These are phyloP conservation scores for Slavum lentiscoides DNA, from an alignment of 2,888 invertebrate species.

Conservation along the genomic window DNA sequence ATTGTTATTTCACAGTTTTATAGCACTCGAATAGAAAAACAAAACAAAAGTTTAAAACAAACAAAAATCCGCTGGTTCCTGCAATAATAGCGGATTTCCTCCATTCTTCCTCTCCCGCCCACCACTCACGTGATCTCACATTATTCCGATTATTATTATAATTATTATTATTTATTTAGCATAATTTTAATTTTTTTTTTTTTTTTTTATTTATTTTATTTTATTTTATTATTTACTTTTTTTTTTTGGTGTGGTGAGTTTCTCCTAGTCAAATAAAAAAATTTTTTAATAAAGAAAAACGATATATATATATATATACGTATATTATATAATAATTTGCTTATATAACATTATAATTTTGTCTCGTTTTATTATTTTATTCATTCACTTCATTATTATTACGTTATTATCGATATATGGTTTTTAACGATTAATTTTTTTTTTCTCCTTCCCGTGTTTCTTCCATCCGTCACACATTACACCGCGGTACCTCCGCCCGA, in stretches of 20 bases:
- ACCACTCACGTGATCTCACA: constrained; percentile 53
- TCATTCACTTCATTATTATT: background rate
- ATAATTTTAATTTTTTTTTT: constrained; percentile 37
- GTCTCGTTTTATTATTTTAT: constrained; percentile 26
- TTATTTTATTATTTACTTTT: constrained; percentile 52
- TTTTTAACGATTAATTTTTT: constrained; percentile 2
- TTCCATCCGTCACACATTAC: background rate
- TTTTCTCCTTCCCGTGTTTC: background rate
- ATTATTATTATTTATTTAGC: constrained; percentile 23
- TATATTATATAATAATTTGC: constrained; percentile 16
- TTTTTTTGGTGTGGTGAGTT: constrained; percentile 56
- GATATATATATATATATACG: background rate
- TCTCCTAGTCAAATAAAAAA: constrained; percentile 57
- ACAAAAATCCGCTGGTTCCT: background rate
- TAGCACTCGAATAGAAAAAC: constrained; percentile 32
- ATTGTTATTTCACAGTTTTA: constrained; percentile 50
- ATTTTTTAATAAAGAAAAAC: constrained; percentile 35
- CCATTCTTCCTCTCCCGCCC: constrained; percentile 3
- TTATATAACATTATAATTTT: constrained; percentile 38
- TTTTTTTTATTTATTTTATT: constrained; percentile 45
- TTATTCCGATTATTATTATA: constrained; percentile 41
- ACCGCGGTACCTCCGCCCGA: constrained; percentile 33
- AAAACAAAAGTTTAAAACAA: background rate
- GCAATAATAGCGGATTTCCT: background rate
- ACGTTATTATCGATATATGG: background rate